These are phyloP conservation scores for Nebria ingens DNA, from an alignment of 1,140 invertebrate genomes.

Conservation along the genomic window DNA sequence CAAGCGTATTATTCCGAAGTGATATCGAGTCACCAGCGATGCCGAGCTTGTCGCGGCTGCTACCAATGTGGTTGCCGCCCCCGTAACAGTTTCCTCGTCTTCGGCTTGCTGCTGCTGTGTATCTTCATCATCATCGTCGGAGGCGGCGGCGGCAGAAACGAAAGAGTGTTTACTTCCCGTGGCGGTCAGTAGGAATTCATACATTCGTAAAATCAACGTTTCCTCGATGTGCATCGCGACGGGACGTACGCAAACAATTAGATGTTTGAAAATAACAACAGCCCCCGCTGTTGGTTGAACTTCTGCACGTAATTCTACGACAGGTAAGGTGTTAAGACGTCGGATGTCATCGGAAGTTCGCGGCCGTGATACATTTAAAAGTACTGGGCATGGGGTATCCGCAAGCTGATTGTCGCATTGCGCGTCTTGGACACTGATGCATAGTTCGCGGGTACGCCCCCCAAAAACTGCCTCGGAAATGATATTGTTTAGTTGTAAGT, in stretches of 20 bases:
- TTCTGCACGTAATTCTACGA: slow-evolving; percentile 53
- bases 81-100: slow-evolving; percentile 51
- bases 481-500: slow-evolving; percentile 64
- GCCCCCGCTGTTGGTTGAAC: slow-evolving; percentile 54
- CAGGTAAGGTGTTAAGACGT: slow-evolving; percentile 38
- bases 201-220: neutral
- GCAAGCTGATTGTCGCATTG: slow-evolving; percentile 88
- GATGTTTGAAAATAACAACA: slow-evolving; percentile 46
- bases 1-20: slow-evolving; percentile 80
- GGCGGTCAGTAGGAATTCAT: neutral
- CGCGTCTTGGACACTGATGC: slow-evolving; percentile 65
- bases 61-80: slow-evolving; percentile 31
- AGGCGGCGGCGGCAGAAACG: neutral
- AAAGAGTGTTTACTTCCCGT: neutral
- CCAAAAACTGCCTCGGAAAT: slow-evolving; percentile 52
- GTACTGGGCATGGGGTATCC: slow-evolving; percentile 70
- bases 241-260: slow-evolving; percentile 67
- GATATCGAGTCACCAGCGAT: slow-evolving; percentile 72
- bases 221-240: slow-evolving; percentile 72
- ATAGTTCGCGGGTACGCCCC: slow-evolving; percentile 47
- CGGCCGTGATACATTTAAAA: slow-evolving; percentile 58
- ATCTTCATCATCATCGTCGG: neutral
- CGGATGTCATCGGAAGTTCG: slow-evolving; percentile 23
- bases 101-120: slow-evolving; percentile 13
- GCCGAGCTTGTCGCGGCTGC: slow-evolving; percentile 43